phyloP scores from a whole-genome alignment of 2,113 vertebrate genomes.

The Brachyistius frenatus region DNA sequence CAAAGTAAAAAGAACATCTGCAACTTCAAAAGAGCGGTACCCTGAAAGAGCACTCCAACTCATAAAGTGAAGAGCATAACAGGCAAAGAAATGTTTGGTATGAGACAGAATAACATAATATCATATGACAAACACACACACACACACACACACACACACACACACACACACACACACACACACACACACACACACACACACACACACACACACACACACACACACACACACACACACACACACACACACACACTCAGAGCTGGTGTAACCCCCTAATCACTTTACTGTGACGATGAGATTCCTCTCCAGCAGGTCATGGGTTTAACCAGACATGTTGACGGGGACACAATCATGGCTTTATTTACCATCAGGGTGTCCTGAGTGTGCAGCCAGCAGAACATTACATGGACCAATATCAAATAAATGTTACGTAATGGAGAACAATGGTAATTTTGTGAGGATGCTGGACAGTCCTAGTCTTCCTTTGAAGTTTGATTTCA shows the following conservation, averaged over 20 bases:
- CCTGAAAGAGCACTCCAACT: background rate
- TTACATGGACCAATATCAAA: constrained; percentile 2
- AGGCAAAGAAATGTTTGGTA: constrained; percentile 35
- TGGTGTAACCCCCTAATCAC: constrained; percentile 48
- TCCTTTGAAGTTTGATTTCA: background rate
- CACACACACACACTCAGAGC: background rate
- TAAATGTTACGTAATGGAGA: background rate
- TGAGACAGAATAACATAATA: constrained; percentile 53
- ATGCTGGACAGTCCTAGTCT: background rate
- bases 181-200: background rate
- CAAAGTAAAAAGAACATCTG: constrained; percentile 12
- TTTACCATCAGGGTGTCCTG: constrained; percentile 26
- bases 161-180: too few relatives aligned
- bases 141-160: background rate
- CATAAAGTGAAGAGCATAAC: constrained; percentile 8
- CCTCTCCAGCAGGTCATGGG: constrained; percentile 39
- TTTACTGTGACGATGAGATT: constrained; percentile 59
- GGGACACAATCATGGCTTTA: background rate
- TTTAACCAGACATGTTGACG: constrained; percentile 61
- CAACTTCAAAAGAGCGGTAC: background rate
- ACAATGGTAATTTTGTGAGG: background rate
- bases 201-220: background rate
- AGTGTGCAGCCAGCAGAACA: constrained; percentile 2
- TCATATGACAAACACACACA: constrained; percentile 36
- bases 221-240: too few relatives aligned